A percentile compares a stretch with the other conserved stretches of the same genome.
Evolutionary conservation across 2,113 vertebrate genomes (phyloP).

Genomic region (Salvelinus sp.): DNA sequence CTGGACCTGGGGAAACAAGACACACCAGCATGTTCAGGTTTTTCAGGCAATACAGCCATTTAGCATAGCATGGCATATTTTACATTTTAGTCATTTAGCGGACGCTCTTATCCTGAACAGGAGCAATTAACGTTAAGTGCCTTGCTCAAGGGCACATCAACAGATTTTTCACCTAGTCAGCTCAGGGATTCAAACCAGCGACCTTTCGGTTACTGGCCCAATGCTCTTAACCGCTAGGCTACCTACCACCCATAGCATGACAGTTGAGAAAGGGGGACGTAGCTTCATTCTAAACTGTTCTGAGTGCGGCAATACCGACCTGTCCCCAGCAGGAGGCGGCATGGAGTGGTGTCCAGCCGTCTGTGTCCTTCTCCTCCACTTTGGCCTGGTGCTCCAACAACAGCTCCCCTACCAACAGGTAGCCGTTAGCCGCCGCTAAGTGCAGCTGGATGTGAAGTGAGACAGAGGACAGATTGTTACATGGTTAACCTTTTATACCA

Average conservation of each 20-base stretch:
- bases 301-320: conserved; percentile 65
- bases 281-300: neutral
- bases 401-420: conserved; percentile 77
- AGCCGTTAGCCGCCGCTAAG: conserved; percentile 84
- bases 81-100: neutral
- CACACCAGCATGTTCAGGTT: neutral
- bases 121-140: no score
- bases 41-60: neutral
- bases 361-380: conserved; percentile 74
- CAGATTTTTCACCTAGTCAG: no score
- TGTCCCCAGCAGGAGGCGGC: conserved; percentile 93
- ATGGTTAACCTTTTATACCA: no score
- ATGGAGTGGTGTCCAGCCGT: conserved; percentile 89
- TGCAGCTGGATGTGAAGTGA: conserved; percentile 76
- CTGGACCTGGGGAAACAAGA: conserved; percentile 71
- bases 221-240: no score
- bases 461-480: no score
- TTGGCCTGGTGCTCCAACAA: conserved; percentile 78
- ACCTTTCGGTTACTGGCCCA: no score
- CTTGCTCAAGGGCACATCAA: no score
- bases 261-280: neutral
- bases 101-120: no score
- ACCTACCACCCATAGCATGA: neutral
- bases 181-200: no score
- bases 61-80: neutral